Percentiles rank a stretch among this genome's conserved stretches.
Conservation (phyloP, 2,888 invertebrate genomes). For the Drosophila setosimentum region DNA sequence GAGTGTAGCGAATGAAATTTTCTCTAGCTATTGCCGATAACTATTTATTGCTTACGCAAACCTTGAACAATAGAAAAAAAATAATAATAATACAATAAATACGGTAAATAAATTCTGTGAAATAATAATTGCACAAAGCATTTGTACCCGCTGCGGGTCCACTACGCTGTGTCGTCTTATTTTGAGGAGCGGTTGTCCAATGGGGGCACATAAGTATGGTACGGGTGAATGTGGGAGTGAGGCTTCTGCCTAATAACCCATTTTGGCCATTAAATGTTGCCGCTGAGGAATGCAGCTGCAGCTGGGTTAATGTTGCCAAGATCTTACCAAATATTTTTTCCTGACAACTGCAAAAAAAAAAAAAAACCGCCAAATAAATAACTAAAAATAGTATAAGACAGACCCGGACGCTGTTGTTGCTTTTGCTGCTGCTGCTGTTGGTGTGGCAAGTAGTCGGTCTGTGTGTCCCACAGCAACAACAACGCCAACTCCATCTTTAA, state of each 20-base stretch:
- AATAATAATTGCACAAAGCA: slow-evolving; percentile 37
- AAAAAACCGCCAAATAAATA: neutral
- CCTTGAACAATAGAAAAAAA: slow-evolving; percentile 28
- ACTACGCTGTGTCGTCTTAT: slow-evolving; percentile 25
- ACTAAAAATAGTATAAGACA: slow-evolving; percentile 3
- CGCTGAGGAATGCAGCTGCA: slow-evolving; percentile 56
- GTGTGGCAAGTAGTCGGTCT: slow-evolving; percentile 66
- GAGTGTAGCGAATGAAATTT: slow-evolving; percentile 48
- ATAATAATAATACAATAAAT: slow-evolving; percentile 10
- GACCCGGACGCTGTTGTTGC: slow-evolving; percentile 15
- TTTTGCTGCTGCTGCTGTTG: slow-evolving; percentile 20
- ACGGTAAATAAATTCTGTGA: slow-evolving; percentile 38
- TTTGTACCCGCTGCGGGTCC: slow-evolving; percentile 23
- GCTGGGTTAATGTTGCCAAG: slow-evolving; percentile 20
- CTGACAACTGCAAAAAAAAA: slow-evolving; percentile 56
- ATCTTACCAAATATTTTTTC: slow-evolving; percentile 50
- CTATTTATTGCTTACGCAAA: slow-evolving; percentile 24
- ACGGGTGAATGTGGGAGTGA: neutral
- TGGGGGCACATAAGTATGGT: neutral
- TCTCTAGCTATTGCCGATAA: slow-evolving; percentile 34
- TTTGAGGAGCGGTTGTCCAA: slow-evolving; percentile 26
- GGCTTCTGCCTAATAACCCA: slow-evolving; percentile 55
- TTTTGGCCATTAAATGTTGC: slow-evolving; percentile 62
- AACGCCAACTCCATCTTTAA: slow-evolving; percentile 14
- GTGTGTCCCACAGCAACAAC: slow-evolving; percentile 12